These are phyloP conservation scores for Hystrix brachyura DNA, from an alignment of 2,113 vertebrate species.

Conservation along the genomic window DNA sequence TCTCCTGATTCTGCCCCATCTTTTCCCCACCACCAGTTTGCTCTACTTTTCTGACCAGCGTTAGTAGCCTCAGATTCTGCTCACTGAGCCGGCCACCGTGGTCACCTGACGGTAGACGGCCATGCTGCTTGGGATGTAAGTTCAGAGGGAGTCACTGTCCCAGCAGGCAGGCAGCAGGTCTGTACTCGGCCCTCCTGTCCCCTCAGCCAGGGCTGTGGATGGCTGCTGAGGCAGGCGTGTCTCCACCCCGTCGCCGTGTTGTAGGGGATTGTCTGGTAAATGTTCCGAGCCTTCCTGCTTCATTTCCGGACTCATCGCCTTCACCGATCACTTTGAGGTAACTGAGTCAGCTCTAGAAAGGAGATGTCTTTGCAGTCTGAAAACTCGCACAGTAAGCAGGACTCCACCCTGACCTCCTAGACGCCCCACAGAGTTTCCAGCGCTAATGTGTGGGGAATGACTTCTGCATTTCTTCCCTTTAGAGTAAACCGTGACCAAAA, in stretches of 20 bases:
- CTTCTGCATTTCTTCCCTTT: constrained; percentile 78
- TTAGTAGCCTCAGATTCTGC: constrained; percentile 14
- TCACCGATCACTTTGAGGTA: constrained; percentile 34
- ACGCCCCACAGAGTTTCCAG: constrained; percentile 62
- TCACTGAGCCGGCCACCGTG: not conserved
- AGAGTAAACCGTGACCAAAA: constrained; percentile 77
- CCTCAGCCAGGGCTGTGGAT: not conserved
- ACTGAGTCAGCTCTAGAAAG: constrained; percentile 4
- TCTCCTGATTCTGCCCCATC: not conserved
- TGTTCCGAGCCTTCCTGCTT: not conserved
- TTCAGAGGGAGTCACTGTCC: not conserved
- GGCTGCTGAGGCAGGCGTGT: not conserved
- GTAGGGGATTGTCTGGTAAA: not conserved
- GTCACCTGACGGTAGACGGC: not conserved
- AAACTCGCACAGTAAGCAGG: constrained; percentile 23
- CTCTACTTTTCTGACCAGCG: not conserved
- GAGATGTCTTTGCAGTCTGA: not conserved
- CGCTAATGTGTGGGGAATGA: constrained; percentile 69
- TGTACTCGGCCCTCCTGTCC: not conserved
- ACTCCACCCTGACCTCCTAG: not conserved
- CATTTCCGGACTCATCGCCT: not conserved
- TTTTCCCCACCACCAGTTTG: not conserved
- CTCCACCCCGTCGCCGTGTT: constrained; percentile 17
- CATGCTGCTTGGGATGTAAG: not conserved
- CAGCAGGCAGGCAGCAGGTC: not conserved